phyloP scores from a whole-genome alignment of 2,888 invertebrate species.

The Parapristionchus giblindavisi region DNA sequence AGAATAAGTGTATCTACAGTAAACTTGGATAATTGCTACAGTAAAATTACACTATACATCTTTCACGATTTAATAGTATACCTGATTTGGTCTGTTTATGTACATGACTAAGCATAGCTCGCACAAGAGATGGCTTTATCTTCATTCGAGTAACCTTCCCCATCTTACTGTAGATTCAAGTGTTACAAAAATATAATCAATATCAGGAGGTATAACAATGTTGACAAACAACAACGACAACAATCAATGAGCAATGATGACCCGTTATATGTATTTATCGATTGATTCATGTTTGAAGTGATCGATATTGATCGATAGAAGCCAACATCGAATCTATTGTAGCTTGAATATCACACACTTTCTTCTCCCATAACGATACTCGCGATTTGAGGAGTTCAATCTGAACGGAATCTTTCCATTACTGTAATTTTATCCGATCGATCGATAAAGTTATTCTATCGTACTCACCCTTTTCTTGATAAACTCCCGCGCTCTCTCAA shows the following conservation, averaged over 20 bases:
- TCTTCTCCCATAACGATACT: not conserved
- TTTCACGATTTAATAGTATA: too few species aligned
- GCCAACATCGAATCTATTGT: slow-evolving; percentile 31
- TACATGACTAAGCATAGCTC: too few species aligned
- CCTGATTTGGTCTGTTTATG: too few species aligned
- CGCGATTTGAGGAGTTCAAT: not conserved
- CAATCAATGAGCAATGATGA: not conserved
- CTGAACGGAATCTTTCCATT: not conserved
- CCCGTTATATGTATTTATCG: too few species aligned
- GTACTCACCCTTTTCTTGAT: slow-evolving; percentile 77
- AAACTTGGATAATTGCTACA: not conserved
- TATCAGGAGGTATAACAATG: not conserved
- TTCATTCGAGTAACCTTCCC: not conserved
- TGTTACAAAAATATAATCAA: not conserved
- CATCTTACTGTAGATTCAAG: not conserved
- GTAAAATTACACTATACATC: too few species aligned
- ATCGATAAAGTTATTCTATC: too few species aligned
- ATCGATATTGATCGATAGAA: slow-evolving; percentile 16
- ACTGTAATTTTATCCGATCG: too few species aligned
- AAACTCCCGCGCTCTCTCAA: slow-evolving; percentile 80
- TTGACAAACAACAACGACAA: not conserved
- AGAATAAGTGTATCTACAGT: not conserved
- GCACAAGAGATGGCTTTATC: too few species aligned
- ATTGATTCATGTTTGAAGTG: slow-evolving; percentile 28
- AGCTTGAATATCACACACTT: slow-evolving; percentile 27